phyloP scores from a whole-genome alignment of 1,140 invertebrate genomes.

The Melitaea cinxia region DNA sequence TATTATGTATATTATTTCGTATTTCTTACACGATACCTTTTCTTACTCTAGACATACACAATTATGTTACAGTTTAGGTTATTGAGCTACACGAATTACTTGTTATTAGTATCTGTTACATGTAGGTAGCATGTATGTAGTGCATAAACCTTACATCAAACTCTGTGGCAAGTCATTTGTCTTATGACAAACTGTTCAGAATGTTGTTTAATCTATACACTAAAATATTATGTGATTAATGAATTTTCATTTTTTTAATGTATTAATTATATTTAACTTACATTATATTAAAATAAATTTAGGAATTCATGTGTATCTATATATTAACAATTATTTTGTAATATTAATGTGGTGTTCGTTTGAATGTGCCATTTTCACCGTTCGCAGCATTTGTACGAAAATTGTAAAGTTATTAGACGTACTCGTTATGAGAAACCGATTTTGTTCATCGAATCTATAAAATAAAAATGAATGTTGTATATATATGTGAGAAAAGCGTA shows the following conservation, averaged over 20 bases:
- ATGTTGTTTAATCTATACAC: slow-evolving; percentile 30
- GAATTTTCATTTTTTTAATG: slow-evolving; percentile 64
- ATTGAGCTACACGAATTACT: slow-evolving; percentile 69
- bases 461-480: not conserved
- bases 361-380: slow-evolving; percentile 68
- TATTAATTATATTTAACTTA: slow-evolving; percentile 49
- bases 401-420: slow-evolving; percentile 39
- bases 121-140: no score
- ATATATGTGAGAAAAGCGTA: no score
- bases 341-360: slow-evolving; percentile 76
- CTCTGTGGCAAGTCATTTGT: slow-evolving; percentile 51
- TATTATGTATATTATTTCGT: slow-evolving; percentile 64
- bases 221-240: slow-evolving; percentile 50
- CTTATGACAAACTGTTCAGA: slow-evolving; percentile 43
- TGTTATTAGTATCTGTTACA: slow-evolving; percentile 45
- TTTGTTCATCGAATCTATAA: not conserved
- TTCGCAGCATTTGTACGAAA: slow-evolving; percentile 47
- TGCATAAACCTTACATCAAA: slow-evolving; percentile 59
- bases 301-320: slow-evolving; percentile 65
- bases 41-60: slow-evolving; percentile 37
- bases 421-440: not conserved
- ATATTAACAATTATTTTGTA: slow-evolving; percentile 67
- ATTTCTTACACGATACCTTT: slow-evolving; percentile 55
- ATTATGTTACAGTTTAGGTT: slow-evolving; percentile 51
- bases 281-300: slow-evolving; percentile 73